A percentile compares a stretch with the other conserved stretches of the same genome.
phyloP scores from a whole-genome alignment of 2,113 vertebrate genomes.

The Leptobrachium leishanense region DNA sequence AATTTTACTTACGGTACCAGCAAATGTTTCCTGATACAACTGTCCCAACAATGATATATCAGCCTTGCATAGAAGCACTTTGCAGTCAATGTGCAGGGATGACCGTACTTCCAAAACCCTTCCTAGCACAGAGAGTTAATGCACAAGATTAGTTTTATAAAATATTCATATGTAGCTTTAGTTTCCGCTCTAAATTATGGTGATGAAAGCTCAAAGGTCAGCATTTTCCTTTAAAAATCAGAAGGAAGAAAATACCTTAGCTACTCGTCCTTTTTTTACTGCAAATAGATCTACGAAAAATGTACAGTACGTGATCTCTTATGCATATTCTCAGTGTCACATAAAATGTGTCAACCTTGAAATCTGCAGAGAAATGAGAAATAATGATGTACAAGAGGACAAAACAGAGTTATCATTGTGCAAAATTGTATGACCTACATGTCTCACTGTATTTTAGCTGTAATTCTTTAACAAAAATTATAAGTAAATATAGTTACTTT shows the following conservation, averaged over 20 bases:
- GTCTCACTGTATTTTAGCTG: background rate
- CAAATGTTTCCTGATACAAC: too few relatives aligned
- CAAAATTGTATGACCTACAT: conserved; percentile 27
- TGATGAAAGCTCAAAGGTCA: conserved; percentile 28
- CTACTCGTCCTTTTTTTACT: conserved; percentile 32
- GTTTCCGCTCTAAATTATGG: conserved; percentile 17
- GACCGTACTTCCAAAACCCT: background rate
- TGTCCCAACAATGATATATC: too few relatives aligned
- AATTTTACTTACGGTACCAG: too few relatives aligned
- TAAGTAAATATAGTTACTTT: too few relatives aligned
- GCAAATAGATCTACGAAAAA: conserved; percentile 20
- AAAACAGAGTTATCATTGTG: conserved; percentile 31
- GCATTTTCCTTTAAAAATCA: conserved; percentile 26
- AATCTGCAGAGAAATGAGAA: conserved; percentile 23
- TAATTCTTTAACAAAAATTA: too few relatives aligned
- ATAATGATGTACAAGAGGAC: conserved; percentile 27
- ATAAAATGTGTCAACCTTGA: conserved; percentile 42
- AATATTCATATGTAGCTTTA: conserved; percentile 8
- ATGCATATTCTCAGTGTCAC: conserved; percentile 22
- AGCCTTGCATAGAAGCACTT: too few relatives aligned
- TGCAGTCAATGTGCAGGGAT: too few relatives aligned
- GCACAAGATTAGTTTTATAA: background rate
- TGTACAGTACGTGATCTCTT: too few relatives aligned
- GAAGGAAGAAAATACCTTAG: background rate
- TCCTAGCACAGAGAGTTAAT: background rate